A percentile compares a stretch with the other conserved stretches of the same genome.
Conservation (phyloP, 2,113 vertebrate species). For the Phoenicopterus ruber region DNA sequence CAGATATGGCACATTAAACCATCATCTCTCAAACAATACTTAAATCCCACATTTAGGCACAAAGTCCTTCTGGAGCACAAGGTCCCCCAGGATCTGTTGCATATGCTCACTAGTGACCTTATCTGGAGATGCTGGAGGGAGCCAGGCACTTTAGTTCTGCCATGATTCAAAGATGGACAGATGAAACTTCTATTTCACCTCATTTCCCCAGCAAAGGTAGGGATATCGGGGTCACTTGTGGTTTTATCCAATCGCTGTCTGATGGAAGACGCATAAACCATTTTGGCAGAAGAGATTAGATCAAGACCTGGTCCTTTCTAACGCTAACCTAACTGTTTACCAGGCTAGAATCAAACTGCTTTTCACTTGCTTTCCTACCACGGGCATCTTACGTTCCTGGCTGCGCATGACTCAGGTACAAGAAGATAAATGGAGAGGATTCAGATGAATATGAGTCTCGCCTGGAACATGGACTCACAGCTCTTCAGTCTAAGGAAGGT, state of each 20-base stretch:
- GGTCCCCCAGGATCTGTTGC: neutral
- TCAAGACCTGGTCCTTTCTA: neutral
- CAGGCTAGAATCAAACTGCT: neutral
- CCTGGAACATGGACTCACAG: neutral
- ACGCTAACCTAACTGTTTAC: neutral
- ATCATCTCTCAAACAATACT: neutral
- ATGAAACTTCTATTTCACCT: neutral
- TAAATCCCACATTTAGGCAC: neutral
- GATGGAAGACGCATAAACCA: neutral
- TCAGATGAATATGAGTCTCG: neutral
- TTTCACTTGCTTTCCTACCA: neutral
- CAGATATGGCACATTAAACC: neutral
- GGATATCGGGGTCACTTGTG: neutral
- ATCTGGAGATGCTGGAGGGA: neutral
- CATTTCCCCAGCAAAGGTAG: neutral
- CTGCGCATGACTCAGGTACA: neutral
- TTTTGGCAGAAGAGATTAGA: neutral
- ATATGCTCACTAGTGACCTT: neutral
- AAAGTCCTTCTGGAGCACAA: neutral
- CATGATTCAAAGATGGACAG: neutral
- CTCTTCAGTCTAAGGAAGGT: neutral
- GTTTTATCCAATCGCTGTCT: neutral
- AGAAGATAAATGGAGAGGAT: neutral
- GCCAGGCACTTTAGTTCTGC: neutral
- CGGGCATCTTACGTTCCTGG: neutral